Evolutionary conservation across 1,140 invertebrate species (phyloP).

Genomic region (Macrosteles quadrilineatus): DNA sequence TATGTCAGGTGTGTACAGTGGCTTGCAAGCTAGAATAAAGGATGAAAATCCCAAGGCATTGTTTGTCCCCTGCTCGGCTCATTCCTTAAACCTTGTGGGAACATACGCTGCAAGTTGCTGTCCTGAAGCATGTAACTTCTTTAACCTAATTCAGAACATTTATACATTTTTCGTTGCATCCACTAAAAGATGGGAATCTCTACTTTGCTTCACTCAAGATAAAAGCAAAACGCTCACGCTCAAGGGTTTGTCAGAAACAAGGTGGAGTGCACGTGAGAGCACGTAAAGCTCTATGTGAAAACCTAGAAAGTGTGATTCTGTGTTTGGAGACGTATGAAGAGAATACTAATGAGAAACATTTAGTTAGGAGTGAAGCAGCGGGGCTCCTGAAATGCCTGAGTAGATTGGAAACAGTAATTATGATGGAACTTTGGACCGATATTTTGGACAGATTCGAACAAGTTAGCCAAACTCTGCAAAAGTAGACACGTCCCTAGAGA

Average conservation of each 20-base stretch:
- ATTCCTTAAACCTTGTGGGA: slow-evolving; percentile 45
- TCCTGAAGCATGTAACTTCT: slow-evolving; percentile 39
- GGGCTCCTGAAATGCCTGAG: slow-evolving; percentile 32
- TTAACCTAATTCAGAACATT: slow-evolving; percentile 39
- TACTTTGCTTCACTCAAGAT: slow-evolving; percentile 19
- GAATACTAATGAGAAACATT: too few relatives aligned
- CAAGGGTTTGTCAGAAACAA: slow-evolving; percentile 35
- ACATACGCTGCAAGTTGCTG: slow-evolving; percentile 45
- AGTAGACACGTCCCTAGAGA: background rate
- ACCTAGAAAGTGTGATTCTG: background rate
- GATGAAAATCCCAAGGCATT: slow-evolving; percentile 37
- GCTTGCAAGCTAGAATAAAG: slow-evolving; percentile 42
- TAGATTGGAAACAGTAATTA: slow-evolving; percentile 33
- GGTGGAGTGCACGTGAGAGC: slow-evolving; percentile 38
- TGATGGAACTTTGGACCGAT: background rate
- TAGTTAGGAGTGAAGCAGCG: slow-evolving; percentile 22
- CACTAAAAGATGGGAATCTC: slow-evolving; percentile 38
- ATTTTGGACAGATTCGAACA: background rate
- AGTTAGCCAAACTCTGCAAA: background rate
- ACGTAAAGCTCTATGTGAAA: slow-evolving; percentile 12
- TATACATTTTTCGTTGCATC: too few relatives aligned
- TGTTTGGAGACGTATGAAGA: slow-evolving; percentile 2
- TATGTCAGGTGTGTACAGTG: slow-evolving; percentile 41
- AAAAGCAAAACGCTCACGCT: slow-evolving; percentile 20
- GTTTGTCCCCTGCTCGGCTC: slow-evolving; percentile 45